Percentiles rank a stretch among this genome's conserved stretches.
These are phyloP conservation scores for Gortyna flavago DNA, from an alignment of 2,888 invertebrate species.

Conservation along the genomic window DNA sequence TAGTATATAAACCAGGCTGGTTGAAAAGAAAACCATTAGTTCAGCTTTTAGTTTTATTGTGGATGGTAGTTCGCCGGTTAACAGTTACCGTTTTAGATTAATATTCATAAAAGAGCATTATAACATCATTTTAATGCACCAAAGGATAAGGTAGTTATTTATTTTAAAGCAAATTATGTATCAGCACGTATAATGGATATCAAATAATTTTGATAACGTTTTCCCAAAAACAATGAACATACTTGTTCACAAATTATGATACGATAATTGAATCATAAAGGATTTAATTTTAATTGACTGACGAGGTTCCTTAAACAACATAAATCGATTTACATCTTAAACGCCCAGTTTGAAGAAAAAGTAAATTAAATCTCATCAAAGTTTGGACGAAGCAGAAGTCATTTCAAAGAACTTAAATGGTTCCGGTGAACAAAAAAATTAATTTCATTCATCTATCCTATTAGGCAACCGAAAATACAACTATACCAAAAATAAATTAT, in stretches of 20 bases:
- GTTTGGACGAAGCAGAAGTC: slow-evolving; percentile 3
- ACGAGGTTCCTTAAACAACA: neutral
- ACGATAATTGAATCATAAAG: neutral
- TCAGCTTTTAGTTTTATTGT: slow-evolving; percentile 2
- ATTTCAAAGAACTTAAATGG: slow-evolving; percentile 15
- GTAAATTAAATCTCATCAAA: neutral
- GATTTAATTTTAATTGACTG: neutral
- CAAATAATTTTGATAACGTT: neutral
- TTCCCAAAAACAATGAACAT: neutral
- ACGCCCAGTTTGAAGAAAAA: slow-evolving; percentile 6
- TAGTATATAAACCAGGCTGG: slow-evolving; percentile 2
- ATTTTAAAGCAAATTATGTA: too few relatives aligned
- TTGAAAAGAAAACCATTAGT: neutral
- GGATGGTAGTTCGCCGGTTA: slow-evolving; percentile 5
- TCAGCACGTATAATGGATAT: neutral
- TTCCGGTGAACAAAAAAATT: slow-evolving; percentile 5
- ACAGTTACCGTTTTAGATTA: neutral
- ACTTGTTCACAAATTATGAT: neutral
- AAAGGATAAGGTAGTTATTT: neutral
- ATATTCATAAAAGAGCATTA: neutral
- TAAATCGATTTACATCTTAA: neutral
- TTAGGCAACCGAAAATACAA: neutral
- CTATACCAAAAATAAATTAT: neutral
- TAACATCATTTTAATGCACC: neutral
- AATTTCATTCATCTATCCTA: slow-evolving; percentile 11